Evolutionary conservation across 2,888 invertebrate species (phyloP), one percentile per base, ranked within the genome.

Genomic region (Tribolium freemani): DNA sequence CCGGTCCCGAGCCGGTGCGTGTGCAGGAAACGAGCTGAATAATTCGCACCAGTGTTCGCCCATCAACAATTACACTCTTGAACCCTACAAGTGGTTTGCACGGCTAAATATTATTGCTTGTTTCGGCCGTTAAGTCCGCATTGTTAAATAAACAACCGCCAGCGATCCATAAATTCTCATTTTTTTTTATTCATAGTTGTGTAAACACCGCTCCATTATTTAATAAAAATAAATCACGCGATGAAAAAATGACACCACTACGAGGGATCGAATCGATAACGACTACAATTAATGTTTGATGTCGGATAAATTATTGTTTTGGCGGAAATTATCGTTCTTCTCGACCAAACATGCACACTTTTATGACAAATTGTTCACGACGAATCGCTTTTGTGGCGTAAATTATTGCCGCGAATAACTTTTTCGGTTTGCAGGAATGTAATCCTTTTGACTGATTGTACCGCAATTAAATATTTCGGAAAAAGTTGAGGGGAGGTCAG

Each of bases 1-100:
- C 71, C 74, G 69, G 71, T 70, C 67, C 69, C 73, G 75, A 73
- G 72, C 74, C 61, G 66, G 74, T 75, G 75, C 76, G 75, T 76
- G 76, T 76, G 70, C 74, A 74, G 75, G 69, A 72, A 77, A 76
- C 76, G 76, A 75, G 74, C 75, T 74, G 78, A 78, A 78, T 76
- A 78, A 76, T 78, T 70, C 38, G 70, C 57, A 51, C 21, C 38
- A 38, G 38, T 38, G 8, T 38, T 38, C 9, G 38, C 8, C 38
- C 38, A 38, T 38, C 38, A 38, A 26, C 26, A 26, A 26, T 38
- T 38, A 20, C 9, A 68, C 58, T 58, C 44, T 11, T 21, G 13
- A 21, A 58, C 58, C 57, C 57, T 31, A 57, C 57, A 57, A 57
- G 57, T 57, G 57, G 57, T 57, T 57, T 31, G 31, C 57, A 26